Evolutionary conservation across 2,888 invertebrate genomes (phyloP).

Genomic region (Caenorhabditis sp.): DNA sequence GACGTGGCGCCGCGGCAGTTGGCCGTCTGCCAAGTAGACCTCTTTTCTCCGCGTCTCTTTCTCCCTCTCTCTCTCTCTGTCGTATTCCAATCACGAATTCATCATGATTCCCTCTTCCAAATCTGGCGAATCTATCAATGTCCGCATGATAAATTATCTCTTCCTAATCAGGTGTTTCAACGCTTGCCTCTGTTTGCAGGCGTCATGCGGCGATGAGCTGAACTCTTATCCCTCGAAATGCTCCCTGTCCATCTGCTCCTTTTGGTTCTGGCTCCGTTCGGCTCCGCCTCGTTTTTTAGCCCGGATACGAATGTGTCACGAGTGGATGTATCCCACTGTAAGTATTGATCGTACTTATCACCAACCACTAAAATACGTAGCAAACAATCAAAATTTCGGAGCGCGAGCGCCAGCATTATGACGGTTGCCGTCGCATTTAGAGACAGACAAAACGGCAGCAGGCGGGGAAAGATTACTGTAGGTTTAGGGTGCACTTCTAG

Average conservation of each 20-base stretch:
- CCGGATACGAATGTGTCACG: constrained; percentile 37
- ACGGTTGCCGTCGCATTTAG: no score
- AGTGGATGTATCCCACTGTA: constrained; percentile 42
- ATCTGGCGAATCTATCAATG: constrained; percentile 47
- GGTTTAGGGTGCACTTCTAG: constrained; percentile 1
- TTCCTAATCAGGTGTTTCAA: constrained; percentile 44
- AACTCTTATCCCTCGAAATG: constrained; percentile 3
- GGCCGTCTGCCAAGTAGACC: constrained; percentile 34
- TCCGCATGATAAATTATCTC: constrained; percentile 51
- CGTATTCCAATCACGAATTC: constrained; percentile 39
- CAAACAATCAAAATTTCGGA: no score
- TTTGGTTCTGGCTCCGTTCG: constrained; percentile 5
- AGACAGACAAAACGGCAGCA: not conserved
- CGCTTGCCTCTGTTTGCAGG: constrained; percentile 9
- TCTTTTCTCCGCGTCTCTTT: constrained; percentile 6
- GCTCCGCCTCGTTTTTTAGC: constrained; percentile 17
- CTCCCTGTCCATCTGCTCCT: constrained; percentile 15
- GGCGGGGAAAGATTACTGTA: not conserved
- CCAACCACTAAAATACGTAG: not conserved
- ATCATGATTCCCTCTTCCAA: constrained; percentile 31
- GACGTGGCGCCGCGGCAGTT: constrained; percentile 21
- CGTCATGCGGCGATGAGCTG: constrained; percentile 20
- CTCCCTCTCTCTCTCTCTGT: constrained; percentile 1
- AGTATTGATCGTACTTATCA: constrained; percentile 9
- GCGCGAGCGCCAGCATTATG: no score